These are phyloP conservation scores for Metacarcinus magister DNA, from an alignment of 2,888 invertebrate species.

Conservation along the genomic window DNA sequence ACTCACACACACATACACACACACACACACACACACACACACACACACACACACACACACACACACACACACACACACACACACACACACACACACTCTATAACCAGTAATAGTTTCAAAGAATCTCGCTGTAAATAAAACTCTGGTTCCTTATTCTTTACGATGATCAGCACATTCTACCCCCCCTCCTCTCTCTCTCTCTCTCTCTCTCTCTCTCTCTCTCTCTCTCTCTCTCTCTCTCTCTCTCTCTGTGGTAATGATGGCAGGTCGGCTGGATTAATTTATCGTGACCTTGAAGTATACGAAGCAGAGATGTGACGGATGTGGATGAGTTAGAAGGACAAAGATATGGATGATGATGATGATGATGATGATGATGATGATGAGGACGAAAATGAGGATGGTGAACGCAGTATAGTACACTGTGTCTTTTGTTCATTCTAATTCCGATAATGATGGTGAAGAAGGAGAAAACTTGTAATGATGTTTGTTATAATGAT, in stretches of 20 bases:
- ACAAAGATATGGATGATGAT: background rate
- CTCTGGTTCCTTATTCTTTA: background rate
- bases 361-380: conserved; percentile 60
- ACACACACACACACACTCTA: conserved; percentile 27
- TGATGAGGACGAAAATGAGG: background rate
- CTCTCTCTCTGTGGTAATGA: conserved; percentile 18
- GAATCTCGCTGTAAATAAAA: background rate
- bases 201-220: conserved; percentile 39
- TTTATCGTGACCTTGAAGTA: no score
- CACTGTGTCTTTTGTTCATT: background rate
- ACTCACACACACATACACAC: background rate
- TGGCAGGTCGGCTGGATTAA: background rate
- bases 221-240: conserved; percentile 47
- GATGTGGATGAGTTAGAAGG: background rate
- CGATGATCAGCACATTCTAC: conserved; percentile 37
- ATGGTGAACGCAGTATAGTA: background rate
- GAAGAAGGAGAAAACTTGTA: background rate
- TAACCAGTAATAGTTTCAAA: background rate
- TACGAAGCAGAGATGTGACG: background rate
- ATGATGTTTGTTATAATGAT: conserved; percentile 53
- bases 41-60: conserved; percentile 48
- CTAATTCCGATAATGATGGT: conserved; percentile 11
- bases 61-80: conserved; percentile 48
- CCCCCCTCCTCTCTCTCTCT: conserved; percentile 14
- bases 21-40: conserved; percentile 5